phyloP scores from a whole-genome alignment of 1,140 invertebrate species.

The Heliconius congener region DNA sequence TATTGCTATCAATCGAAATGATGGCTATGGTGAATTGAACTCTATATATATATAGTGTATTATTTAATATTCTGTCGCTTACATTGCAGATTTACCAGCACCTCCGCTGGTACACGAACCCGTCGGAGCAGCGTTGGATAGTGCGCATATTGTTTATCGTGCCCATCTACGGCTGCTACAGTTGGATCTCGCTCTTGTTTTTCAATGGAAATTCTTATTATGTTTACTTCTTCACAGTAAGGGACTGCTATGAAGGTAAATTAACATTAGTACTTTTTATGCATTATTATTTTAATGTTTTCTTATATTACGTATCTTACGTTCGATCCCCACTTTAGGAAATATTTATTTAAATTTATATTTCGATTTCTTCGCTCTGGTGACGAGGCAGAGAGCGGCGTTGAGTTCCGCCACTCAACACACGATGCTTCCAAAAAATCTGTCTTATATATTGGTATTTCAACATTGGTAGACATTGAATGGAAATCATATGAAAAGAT shows the following conservation, averaged over 20 bases:
- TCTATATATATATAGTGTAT: background rate
- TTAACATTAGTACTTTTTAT: background rate
- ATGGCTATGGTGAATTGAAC: background rate
- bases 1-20: conserved; percentile 14
- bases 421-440: no score
- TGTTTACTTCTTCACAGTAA: conserved; percentile 99
- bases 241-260: conserved; percentile 99
- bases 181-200: conserved; percentile 98
- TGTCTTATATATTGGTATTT: background rate
- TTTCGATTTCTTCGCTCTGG: no score
- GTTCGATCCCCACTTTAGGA: no score
- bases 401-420: no score
- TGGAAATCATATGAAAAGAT: background rate
- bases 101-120: conserved; percentile 95
- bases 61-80: conserved; percentile 19
- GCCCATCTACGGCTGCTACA: conserved; percentile 99
- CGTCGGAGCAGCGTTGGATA: conserved; percentile 99
- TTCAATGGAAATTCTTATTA: conserved; percentile 99
- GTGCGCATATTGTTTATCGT: conserved; percentile 99
- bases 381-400: no score
- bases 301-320: no score
- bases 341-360: no score
- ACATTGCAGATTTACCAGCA: conserved; percentile 96
- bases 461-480: background rate
- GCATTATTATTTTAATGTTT: background rate